Evolutionary conservation across 2,888 invertebrate genomes (phyloP).

Genomic region (Gari tellinella): DNA sequence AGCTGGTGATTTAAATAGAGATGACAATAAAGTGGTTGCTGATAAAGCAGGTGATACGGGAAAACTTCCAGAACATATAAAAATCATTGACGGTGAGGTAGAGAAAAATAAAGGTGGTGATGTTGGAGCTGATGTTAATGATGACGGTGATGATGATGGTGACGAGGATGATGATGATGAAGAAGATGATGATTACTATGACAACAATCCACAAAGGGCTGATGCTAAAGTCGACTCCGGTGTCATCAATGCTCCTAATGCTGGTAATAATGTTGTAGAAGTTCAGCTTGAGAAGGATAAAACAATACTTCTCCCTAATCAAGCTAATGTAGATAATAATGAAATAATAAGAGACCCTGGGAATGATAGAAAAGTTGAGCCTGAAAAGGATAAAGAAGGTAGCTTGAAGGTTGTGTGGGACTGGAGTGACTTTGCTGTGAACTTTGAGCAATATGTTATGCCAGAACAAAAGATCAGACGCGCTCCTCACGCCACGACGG

Average conservation of each 20-base stretch:
- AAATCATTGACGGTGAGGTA: constrained; percentile 26
- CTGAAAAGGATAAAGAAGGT: constrained; percentile 55
- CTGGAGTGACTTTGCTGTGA: constrained; percentile 78
- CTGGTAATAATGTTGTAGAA: not conserved
- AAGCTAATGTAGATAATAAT: constrained; percentile 10
- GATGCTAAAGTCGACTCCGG: constrained; percentile 7
- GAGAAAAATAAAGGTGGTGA: constrained; percentile 21
- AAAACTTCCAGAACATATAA: constrained; percentile 12
- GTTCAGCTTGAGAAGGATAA: not conserved
- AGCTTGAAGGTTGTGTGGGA: constrained; percentile 75
- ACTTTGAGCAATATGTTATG: constrained; percentile 76
- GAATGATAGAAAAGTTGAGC: not conserved
- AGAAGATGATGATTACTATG: constrained; percentile 16
- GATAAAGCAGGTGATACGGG: constrained; percentile 8
- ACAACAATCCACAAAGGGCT: constrained; percentile 13
- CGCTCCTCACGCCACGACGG: constrained; percentile 83
- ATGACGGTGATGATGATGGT: constrained; percentile 6
- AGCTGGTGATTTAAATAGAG: constrained; percentile 5
- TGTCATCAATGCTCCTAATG: constrained; percentile 4
- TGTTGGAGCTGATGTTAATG: constrained; percentile 4
- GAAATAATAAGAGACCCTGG: not conserved
- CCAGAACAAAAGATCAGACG: constrained; percentile 81
- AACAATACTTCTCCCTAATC: not conserved
- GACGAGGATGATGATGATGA: constrained; percentile 21
- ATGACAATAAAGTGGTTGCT: not conserved